Base-by-base conservation (phyloP, 2,888 invertebrate genomes). In the Nomada flava region DNA sequence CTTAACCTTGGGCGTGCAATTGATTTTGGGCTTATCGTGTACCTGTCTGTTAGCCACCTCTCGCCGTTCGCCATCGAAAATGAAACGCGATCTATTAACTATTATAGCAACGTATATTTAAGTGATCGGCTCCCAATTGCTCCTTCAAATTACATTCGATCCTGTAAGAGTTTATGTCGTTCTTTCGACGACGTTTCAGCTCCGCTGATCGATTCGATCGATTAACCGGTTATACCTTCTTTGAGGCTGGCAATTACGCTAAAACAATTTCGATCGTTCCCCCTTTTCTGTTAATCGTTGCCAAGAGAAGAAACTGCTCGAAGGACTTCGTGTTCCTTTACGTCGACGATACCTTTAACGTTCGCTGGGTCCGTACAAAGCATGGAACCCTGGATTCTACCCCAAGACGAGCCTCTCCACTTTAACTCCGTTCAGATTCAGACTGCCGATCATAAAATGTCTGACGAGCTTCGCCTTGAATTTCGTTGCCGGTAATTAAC, bases 61-160 rank as follows among this genome's bases (percentile, higher is more conserved):
- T 64, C 23, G 53, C 13, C 62, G 52, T 53, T 26, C 69, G 64
- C 42, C 69, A 26, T 9, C 53, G 52, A 63, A 60, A 70, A 76
- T n/a, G 69, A 64, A 84, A 62, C 60, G 18, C 53, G 73, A 81
- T 81, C 77, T 81, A 81, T 77, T 81, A 81, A 76, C 57, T 63
- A 36, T 36, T 36, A 36, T 52, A 47, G 70, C 59, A 59, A 70
- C 59, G 59, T 15, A 29, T 44, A 20, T 42, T 50, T 52, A 53
- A 64, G 26, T 67, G 59, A 72, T 64, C 63, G 64, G 65, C 52
- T 52, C 36, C 42, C 67, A n/a, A 44, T 53, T 44, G 29, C 44
- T 50, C 53, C 59, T 44, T 74, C 70, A 60, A 67, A 67, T 62
- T 79, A 70, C 62, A 63, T 68, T 53, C 26, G 42, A 62, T 26